A percentile compares a stretch with the other conserved stretches of the same genome.
phyloP scores from a whole-genome alignment of 2,888 invertebrate species.

The Cyrtodaria siliqua region DNA sequence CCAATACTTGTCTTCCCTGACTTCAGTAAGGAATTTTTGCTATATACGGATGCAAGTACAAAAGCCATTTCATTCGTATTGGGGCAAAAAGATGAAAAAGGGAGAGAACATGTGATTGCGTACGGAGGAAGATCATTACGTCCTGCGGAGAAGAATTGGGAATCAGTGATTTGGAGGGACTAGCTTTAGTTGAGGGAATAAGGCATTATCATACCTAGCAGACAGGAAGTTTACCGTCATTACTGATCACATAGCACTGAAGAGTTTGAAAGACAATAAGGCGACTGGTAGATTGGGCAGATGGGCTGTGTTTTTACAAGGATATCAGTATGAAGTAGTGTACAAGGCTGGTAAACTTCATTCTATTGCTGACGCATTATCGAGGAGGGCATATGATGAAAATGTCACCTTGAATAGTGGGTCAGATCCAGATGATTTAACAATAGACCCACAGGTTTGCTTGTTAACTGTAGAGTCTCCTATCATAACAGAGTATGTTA shows the following conservation, averaged over 20 bases:
- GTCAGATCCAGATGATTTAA: no score
- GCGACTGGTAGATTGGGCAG: conserved; percentile 45
- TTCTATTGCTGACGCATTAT: no score
- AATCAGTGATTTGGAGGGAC: conserved; percentile 56
- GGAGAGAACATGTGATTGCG: conserved; percentile 40
- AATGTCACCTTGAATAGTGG: no score
- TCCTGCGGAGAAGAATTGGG: conserved; percentile 45
- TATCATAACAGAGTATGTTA: no score
- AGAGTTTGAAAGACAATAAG: conserved; percentile 51
- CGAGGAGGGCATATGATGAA: no score
- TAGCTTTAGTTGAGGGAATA: conserved; percentile 58
- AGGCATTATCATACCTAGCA: conserved; percentile 57
- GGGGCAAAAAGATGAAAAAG: conserved; percentile 20
- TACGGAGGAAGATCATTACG: conserved; percentile 60
- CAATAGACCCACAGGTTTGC: no score
- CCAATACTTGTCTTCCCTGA: conserved; percentile 40
- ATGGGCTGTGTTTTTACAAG: conserved; percentile 57
- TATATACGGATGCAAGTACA: conserved; percentile 41
- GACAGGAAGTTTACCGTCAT: no score
- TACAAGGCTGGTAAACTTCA: no score
- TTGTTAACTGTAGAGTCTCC: no score
- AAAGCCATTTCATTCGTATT: conserved; percentile 37
- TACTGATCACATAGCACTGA: no score
- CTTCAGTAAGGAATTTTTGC: conserved; percentile 21
- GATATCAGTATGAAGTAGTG: no score